Base-by-base conservation (phyloP, 2,113 vertebrate genomes). In the Odontophorus gujanensis region DNA sequence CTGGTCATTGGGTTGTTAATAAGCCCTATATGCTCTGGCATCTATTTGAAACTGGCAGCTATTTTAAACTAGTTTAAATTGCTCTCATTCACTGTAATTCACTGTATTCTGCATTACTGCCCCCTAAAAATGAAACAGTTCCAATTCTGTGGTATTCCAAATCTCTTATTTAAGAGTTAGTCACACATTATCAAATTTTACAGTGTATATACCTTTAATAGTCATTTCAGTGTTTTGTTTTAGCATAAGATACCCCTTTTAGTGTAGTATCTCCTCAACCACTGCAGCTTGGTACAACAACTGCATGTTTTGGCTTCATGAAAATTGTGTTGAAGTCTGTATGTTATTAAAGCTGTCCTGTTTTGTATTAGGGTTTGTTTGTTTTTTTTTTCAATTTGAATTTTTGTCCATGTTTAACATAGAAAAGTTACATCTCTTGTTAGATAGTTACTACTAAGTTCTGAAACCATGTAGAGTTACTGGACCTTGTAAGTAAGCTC, bases 201-300 rank as follows among this genome's bases (percentile, higher is more conserved):
- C 32, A 36, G 8, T 26, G 6, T 71, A 6, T 30, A 16, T 82
- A 24, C 30, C 9, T 75, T 48, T 13, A 38, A 8, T 67, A 43
- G 34, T 62, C 59, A 26, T 0, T 0, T 15, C 11, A 68, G 6
- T 42, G 5, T 72, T 58, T 12, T 8, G 4, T 21, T 34, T 18
- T 21, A 22, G 6, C 11, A 20, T n/a, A 34, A 34, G 22, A 20
- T 80, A 45, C 17, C 25, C 5, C 1, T 92, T 90, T 12, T 65
- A 48, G 16, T 11, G 36, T 21, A 13, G 12, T 38, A 45, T 68
- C 9, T 65, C 32, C 15, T 76, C 11, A 65, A 48, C 28, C 50
- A 11, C 34, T 86, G 34, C 32, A 45, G 11, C 34, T 80, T 93
- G 15, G 11, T 73, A 6, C 2, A 6, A 67, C 3, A 1, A 6